A percentile compares a stretch with the other conserved stretches of the same genome.
These are phyloP conservation scores for Neodon shergylaensis DNA, from an alignment of 2,113 vertebrate species.

Conservation along the genomic window DNA sequence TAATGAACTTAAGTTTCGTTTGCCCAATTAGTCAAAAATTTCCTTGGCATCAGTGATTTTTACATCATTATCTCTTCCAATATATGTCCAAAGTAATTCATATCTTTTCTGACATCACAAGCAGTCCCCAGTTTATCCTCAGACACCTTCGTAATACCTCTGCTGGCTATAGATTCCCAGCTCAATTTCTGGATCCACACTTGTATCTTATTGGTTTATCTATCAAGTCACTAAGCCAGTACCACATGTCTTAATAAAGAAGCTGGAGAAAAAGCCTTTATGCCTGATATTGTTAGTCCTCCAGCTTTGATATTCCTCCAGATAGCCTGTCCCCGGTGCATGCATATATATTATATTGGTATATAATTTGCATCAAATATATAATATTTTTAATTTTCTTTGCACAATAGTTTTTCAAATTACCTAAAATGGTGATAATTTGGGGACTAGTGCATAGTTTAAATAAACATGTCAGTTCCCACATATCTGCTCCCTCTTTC, in stretches of 20 bases:
- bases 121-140: background rate
- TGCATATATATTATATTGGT: background rate
- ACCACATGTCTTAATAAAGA: background rate
- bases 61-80: background rate
- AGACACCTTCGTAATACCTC: background rate
- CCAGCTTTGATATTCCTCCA: background rate
- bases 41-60: background rate
- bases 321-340: background rate
- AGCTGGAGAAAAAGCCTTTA: background rate
- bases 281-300: background rate
- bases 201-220: background rate
- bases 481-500: too few relatives aligned
- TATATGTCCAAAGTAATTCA: background rate
- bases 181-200: background rate
- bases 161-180: background rate
- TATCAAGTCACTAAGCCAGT: background rate
- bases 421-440: background rate
- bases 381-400: too few relatives aligned
- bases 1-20: constrained; percentile 34
- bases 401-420: background rate
- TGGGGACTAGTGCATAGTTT: too few relatives aligned
- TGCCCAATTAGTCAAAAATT: background rate
- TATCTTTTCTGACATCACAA: background rate
- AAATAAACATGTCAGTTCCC: background rate
- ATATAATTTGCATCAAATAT: too few relatives aligned